Evolutionary conservation across 2,113 vertebrate genomes (phyloP).

Genomic region (Myotis brandtii): DNA sequence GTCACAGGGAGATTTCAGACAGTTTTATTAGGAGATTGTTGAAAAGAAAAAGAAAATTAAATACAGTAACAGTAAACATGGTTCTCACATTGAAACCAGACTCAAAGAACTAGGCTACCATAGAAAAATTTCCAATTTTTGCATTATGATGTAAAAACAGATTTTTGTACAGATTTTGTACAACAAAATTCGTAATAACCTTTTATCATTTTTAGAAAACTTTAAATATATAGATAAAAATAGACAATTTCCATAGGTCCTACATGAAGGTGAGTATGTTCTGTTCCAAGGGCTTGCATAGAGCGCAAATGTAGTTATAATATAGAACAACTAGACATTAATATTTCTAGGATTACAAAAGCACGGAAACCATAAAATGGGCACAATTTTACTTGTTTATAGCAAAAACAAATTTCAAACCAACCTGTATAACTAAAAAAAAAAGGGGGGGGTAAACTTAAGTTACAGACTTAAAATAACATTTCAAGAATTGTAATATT

Average conservation of each 20-base stretch:
- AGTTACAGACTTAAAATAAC: constrained; percentile 86
- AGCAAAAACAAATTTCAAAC: constrained; percentile 75
- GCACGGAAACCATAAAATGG: constrained; percentile 89
- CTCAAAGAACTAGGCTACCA: constrained; percentile 91
- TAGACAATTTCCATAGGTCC: constrained; percentile 94
- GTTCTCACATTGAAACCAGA: constrained; percentile 93
- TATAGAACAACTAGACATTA: constrained; percentile 91
- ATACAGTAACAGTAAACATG: constrained; percentile 91
- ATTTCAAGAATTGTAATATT: constrained; percentile 87
- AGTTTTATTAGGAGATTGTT: constrained; percentile 94
- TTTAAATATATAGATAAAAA: constrained; percentile 95
- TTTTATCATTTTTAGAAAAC: constrained; percentile 94
- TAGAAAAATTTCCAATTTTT: constrained; percentile 93
- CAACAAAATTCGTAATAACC: constrained; percentile 94
- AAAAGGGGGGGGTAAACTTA: constrained; percentile 74
- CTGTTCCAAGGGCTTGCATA: constrained; percentile 93
- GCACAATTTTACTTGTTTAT: constrained; percentile 87
- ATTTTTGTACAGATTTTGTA: constrained; percentile 94
- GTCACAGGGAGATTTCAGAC: constrained; percentile 90
- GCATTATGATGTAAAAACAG: constrained; percentile 93
- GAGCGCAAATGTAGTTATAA: constrained; percentile 91
- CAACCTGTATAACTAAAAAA: constrained; percentile 85
- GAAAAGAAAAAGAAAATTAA: constrained; percentile 93
- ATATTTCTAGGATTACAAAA: constrained; percentile 89
- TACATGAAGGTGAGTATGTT: constrained; percentile 92